Evolutionary conservation across 2,888 invertebrate genomes (phyloP).

Genomic region (Autographa pulchrina): DNA sequence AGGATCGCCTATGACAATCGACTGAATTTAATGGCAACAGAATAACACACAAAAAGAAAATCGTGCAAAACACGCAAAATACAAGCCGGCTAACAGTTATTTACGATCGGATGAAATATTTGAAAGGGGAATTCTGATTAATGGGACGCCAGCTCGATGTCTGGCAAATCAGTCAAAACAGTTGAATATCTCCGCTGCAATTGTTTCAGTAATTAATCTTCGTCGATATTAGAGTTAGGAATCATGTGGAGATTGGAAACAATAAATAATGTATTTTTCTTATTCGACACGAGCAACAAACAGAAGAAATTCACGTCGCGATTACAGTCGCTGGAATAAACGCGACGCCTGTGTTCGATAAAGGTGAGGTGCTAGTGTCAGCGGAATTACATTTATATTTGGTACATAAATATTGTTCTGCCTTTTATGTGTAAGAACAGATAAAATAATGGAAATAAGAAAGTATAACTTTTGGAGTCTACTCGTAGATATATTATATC

Average conservation of each 20-base stretch:
- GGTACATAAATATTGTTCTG: too few relatives aligned
- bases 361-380: conserved; percentile 23
- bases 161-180: conserved; percentile 2
- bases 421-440: too few relatives aligned
- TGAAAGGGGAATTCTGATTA: conserved; percentile 29
- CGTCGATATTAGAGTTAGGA: background rate
- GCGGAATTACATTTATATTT: background rate
- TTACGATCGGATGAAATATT: conserved; percentile 4
- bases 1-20: background rate
- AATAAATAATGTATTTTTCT: background rate
- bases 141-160: conserved; percentile 12
- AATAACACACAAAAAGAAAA: conserved; percentile 4
- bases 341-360: conserved; percentile 32
- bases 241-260: background rate
- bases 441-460: too few relatives aligned
- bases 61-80: conserved; percentile 1
- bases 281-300: conserved; percentile 28
- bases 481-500: too few relatives aligned
- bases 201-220: background rate
- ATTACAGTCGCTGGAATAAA: conserved; percentile 49
- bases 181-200: background rate
- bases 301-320: conserved; percentile 47
- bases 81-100: background rate
- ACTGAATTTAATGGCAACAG: conserved; percentile 4
- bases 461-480: too few relatives aligned